These are phyloP conservation scores for Diploptera punctata DNA, from an alignment of 2,888 invertebrate species.

Conservation along the genomic window DNA sequence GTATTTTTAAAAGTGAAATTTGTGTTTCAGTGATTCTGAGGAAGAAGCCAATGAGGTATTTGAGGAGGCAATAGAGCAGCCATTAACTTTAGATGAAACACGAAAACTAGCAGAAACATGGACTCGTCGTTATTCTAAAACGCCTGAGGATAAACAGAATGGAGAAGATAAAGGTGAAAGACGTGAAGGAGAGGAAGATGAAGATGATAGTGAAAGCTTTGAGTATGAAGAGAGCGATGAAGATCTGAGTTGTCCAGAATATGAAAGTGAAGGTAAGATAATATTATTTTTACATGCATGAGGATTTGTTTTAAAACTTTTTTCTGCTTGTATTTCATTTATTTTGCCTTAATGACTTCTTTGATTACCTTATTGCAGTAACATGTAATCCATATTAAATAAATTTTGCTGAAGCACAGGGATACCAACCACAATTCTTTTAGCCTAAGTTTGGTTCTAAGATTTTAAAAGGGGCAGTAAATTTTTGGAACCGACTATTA, in stretches of 20 bases:
- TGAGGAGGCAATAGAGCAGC: slow-evolving; percentile 71
- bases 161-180: slow-evolving; percentile 43
- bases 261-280: slow-evolving; percentile 59
- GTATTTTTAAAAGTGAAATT: no score
- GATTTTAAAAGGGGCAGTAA: no score
- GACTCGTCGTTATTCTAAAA: slow-evolving; percentile 63
- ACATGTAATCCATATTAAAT: no score
- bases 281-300: no score
- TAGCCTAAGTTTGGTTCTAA: no score
- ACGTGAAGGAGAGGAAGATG: slow-evolving; percentile 39
- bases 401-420: no score
- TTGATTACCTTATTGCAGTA: no score
- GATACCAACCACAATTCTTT: no score
- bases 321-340: no score
- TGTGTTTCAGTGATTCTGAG: slow-evolving; percentile 48
- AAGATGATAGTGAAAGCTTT: slow-evolving; percentile 57
- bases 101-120: slow-evolving; percentile 72
- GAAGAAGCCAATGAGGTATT: slow-evolving; percentile 66
- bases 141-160: slow-evolving; percentile 34
- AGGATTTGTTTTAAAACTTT: no score
- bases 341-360: no score
- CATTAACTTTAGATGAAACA: slow-evolving; percentile 70
- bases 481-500: no score
- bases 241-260: slow-evolving; percentile 58
- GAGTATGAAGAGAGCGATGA: slow-evolving; percentile 59